phyloP scores from a whole-genome alignment of 2,113 vertebrate species.

The Callorhinus ursinus region DNA sequence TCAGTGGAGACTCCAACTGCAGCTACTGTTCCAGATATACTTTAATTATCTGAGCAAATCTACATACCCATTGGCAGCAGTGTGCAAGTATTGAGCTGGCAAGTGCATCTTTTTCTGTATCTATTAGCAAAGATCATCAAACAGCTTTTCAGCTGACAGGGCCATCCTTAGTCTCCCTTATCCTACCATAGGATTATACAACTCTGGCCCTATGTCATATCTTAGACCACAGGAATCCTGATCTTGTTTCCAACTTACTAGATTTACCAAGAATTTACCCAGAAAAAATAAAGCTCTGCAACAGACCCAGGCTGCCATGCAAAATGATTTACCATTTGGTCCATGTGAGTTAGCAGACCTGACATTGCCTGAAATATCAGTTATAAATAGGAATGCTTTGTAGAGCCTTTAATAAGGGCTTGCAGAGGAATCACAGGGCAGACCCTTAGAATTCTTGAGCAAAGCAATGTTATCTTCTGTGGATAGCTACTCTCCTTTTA shows the following conservation, averaged over 20 bases:
- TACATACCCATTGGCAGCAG: not conserved
- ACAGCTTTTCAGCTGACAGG: not conserved
- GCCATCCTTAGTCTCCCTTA: not conserved
- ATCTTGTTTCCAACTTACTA: not conserved
- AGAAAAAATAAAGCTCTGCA: not conserved
- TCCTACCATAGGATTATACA: not conserved
- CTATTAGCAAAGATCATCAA: not conserved
- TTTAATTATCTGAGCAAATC: conserved; percentile 11
- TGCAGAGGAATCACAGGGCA: not conserved
- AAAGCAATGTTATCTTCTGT: not conserved
- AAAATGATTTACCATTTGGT: not conserved
- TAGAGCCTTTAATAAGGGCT: not conserved
- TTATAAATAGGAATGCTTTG: not conserved
- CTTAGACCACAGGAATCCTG: not conserved
- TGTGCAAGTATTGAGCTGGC: not conserved
- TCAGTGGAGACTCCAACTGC: not conserved
- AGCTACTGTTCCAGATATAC: not conserved
- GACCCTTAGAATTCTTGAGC: not conserved
- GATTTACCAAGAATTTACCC: not conserved
- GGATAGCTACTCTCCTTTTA: not conserved
- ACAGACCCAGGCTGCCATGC: not conserved
- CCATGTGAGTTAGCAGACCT: not conserved
- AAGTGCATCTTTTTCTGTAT: not conserved
- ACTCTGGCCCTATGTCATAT: not conserved
- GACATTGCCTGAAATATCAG: not conserved